Conservation (phyloP, 1,140 invertebrate species). For the Andricus grossulariae region DNA sequence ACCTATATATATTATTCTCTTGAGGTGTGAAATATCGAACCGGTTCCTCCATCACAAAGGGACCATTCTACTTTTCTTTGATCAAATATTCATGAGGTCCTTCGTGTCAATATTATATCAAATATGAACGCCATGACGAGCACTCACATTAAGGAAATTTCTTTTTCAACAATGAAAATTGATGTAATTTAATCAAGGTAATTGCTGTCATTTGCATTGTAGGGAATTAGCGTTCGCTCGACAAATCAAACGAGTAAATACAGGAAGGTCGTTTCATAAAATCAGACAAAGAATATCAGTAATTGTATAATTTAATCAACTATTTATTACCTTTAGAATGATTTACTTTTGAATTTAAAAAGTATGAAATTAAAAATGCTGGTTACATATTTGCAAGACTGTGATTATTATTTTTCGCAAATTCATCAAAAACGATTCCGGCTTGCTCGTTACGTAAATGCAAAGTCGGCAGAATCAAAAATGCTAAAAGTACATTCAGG, state of each 20-base stretch:
- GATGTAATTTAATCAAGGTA: conserved; percentile 6
- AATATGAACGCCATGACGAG: not conserved
- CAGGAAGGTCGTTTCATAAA: too few species aligned
- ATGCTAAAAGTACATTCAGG: not conserved
- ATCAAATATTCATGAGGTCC: not conserved
- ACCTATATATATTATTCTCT: too few species aligned
- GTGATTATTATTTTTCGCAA: too few species aligned
- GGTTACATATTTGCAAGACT: too few species aligned
- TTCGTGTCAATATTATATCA: not conserved
- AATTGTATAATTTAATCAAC: too few species aligned
- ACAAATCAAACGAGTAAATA: not conserved
- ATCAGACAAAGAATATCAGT: too few species aligned
- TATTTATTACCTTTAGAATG: too few species aligned
- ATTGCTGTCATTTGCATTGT: not conserved
- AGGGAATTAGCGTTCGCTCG: not conserved
- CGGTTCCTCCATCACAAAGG: too few species aligned
- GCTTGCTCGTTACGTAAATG: not conserved
- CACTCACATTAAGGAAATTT: not conserved
- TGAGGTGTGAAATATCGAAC: too few species aligned
- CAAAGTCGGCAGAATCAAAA: not conserved
- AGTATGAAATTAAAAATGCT: too few species aligned
- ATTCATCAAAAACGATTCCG: not conserved
- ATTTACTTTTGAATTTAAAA: too few species aligned
- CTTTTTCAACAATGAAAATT: not conserved
- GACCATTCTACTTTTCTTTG: not conserved